Evolutionary conservation across 2,888 invertebrate genomes (phyloP).

Genomic region (Creontiades dilutus): DNA sequence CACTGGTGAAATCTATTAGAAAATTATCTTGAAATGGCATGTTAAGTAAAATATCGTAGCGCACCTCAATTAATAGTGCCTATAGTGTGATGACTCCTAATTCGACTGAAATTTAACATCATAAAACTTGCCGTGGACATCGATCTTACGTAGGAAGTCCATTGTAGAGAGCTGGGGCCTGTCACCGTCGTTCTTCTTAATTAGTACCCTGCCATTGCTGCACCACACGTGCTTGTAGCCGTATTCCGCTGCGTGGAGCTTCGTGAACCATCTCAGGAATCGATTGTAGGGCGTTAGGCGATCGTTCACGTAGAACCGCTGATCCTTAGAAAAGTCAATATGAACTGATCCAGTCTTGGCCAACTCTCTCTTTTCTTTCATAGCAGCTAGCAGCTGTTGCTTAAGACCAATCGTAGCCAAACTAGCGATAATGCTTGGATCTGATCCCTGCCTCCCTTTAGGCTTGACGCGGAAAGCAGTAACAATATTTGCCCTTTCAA

Average conservation of each 20-base stretch:
- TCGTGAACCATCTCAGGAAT: slow-evolving; percentile 1
- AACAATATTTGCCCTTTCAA: neutral
- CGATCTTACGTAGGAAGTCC: neutral
- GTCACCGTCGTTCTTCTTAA: slow-evolving; percentile 3
- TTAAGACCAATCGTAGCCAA: no score
- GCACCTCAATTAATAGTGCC: no score
- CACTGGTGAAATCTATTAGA: no score
- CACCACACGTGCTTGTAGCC: slow-evolving; percentile 11
- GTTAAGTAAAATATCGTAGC: no score
- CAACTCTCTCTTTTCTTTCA: slow-evolving; percentile 20
- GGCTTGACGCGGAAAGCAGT: neutral
- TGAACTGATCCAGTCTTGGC: neutral
- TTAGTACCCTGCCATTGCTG: neutral
- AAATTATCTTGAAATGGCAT: no score
- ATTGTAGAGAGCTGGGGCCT: neutral
- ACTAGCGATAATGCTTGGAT: neutral
- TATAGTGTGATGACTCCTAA: no score
- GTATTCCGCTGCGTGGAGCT: slow-evolving; percentile 31
- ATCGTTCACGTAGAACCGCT: neutral
- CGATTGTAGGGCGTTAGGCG: slow-evolving; percentile 28
- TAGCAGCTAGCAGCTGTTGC: neutral
- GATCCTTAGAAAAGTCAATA: neutral
- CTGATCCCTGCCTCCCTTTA: neutral
- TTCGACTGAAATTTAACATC: no score
- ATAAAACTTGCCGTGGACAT: neutral